Base-by-base conservation (phyloP, 53 echinoderm and acorn worm genomes). In the Holothuria leucospilota region DNA sequence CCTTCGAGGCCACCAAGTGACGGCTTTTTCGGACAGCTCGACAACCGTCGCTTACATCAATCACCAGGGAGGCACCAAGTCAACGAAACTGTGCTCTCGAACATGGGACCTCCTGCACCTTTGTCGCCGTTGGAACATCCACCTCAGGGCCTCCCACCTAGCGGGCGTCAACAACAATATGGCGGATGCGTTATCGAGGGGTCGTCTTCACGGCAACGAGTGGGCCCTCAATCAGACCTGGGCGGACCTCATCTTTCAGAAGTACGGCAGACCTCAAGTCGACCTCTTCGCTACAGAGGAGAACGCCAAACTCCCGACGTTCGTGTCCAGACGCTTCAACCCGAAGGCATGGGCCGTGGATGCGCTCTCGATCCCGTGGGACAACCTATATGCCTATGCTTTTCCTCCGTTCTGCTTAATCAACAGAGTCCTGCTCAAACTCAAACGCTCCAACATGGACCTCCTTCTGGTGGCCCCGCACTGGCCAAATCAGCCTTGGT, bases 1-100 rank as follows among this genome's bases (percentile, higher is more conserved):
- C 21, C 53, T 87, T 6, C 18, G 27, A 20, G 63, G 67, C 30
- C 25, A 78, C 2, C 39, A 6, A 24, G 41, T 86, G 15, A 66
- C 67, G 13, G 26, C 68, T n/a, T 5, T 18, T 4, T 65, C 84
- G 46, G 78, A 91, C 84, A 88, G 78, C 24, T 26, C 82, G 13
- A 84, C 85, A 13, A 85, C 88, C 0, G 91, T 88, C 1, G 53
- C 49, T 88, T 84, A 91, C 85, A 88, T 78, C 58, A 88, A 88
- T 71, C 38, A 20, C 29, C 24, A 85, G 18, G 85, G 91, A 9
- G 88, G 88, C 8, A 85, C 85, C 21, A 25, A 61, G 24, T 85
- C 88, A 18, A 51, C 26, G 23, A 0, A 24, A 18, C 68, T 91
- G 23, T 91, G 85, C 53, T 30, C 28, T 16, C 77, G 28, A 12